phyloP scores from a whole-genome alignment of 2,113 vertebrate genomes.

The Sebastes fasciatus region DNA sequence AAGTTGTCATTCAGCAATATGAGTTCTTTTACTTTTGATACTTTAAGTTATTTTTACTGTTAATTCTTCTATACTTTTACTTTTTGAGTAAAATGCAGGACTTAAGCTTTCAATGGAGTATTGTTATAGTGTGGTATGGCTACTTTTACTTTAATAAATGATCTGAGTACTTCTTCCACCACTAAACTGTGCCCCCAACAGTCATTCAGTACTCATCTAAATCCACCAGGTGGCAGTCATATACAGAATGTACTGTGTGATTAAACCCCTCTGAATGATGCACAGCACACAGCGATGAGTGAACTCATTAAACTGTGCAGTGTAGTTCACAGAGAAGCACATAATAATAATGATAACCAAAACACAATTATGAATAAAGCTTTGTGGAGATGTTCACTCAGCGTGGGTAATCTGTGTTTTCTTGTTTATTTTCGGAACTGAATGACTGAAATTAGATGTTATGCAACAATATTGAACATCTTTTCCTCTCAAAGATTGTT shows the following conservation, averaged over 20 bases:
- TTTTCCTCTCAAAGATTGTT: slow-evolving; percentile 15
- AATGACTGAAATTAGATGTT: slow-evolving; percentile 12
- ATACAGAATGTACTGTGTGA: neutral
- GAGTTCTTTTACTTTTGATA: neutral
- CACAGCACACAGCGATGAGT: slow-evolving; percentile 17
- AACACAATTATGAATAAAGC: slow-evolving; percentile 37
- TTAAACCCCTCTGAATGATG: neutral
- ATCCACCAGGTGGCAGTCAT: slow-evolving; percentile 64
- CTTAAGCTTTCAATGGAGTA: too few relatives aligned
- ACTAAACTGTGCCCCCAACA: neutral
- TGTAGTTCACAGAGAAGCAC: slow-evolving; percentile 28
- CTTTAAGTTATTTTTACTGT: neutral
- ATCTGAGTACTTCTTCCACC: neutral
- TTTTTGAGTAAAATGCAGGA: neutral
- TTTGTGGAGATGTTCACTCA: slow-evolving; percentile 32
- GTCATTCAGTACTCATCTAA: neutral
- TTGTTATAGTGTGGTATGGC: too few relatives aligned
- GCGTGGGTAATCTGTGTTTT: slow-evolving; percentile 32
- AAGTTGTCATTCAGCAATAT: neutral
- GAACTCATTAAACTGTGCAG: slow-evolving; percentile 56
- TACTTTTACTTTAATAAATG: neutral
- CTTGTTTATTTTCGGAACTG: slow-evolving; percentile 38
- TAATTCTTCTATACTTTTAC: neutral
- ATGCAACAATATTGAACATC: neutral
- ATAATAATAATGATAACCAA: slow-evolving; percentile 23